Conservation (phyloP, 2,113 vertebrate genomes). For the Fregata magnificens region DNA sequence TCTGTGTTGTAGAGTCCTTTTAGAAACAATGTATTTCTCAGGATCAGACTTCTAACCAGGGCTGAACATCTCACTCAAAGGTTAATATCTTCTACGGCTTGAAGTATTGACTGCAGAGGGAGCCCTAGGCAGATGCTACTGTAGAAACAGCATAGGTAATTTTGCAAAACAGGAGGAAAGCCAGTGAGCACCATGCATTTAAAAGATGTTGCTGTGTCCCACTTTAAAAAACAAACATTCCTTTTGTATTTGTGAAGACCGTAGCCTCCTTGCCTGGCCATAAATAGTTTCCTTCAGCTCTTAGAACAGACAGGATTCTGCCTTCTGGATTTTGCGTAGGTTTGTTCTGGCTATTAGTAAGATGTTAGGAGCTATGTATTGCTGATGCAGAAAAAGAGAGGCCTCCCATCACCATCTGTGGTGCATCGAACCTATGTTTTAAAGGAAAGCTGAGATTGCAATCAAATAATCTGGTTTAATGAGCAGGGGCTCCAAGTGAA, state of each 20-base stretch:
- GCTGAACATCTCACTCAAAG: not conserved
- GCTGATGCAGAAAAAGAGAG: not conserved
- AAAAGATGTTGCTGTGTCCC: not conserved
- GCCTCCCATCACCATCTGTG: not conserved
- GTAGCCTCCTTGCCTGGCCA: not conserved
- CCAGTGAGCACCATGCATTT: fast-evolving
- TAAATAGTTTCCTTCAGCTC: not conserved
- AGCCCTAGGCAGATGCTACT: not conserved
- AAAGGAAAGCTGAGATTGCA: not conserved
- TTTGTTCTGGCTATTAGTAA: not conserved
- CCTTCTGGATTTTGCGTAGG: not conserved
- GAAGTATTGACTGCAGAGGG: not conserved
- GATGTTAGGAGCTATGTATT: not conserved
- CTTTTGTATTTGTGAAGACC: not conserved
- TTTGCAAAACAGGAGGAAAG: not conserved
- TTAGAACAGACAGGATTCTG: not conserved
- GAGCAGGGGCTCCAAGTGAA: fast-evolving
- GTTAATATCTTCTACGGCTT: not conserved
- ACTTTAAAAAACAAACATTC: not conserved
- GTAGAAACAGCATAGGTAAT: not conserved
- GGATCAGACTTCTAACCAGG: not conserved
- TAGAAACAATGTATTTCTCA: not conserved
- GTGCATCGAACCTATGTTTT: not conserved
- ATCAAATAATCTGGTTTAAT: not conserved
- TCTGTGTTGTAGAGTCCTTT: not conserved